A percentile compares a stretch with the other conserved stretches of the same genome.
phyloP scores from a whole-genome alignment of 2,113 vertebrate species.

The Mustela lutreola region DNA sequence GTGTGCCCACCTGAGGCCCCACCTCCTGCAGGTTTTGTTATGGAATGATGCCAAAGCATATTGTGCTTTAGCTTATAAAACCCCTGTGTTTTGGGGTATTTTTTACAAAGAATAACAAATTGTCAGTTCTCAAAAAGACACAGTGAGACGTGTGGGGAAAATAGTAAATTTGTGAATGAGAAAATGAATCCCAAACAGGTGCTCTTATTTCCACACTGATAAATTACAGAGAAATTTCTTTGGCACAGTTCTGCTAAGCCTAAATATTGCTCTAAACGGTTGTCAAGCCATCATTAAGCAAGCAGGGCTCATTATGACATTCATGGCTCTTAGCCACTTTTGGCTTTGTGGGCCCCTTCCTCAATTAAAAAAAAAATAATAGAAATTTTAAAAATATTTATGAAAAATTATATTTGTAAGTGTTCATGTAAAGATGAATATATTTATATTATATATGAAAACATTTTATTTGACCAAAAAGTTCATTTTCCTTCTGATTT shows the following conservation, averaged over 20 bases:
- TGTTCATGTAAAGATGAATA: background rate
- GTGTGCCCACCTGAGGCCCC: background rate
- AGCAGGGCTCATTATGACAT: too few species aligned
- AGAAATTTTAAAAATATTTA: background rate
- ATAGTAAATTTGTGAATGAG: slow-evolving; percentile 29
- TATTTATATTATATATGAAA: background rate
- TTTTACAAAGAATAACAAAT: background rate
- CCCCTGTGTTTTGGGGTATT: background rate
- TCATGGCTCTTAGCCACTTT: background rate
- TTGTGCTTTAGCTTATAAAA: background rate
- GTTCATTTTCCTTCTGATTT: background rate
- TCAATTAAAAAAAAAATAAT: background rate
- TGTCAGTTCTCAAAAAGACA: slow-evolving; percentile 10
- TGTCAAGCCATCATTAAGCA: background rate
- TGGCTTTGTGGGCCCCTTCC: background rate
- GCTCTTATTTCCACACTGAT: background rate
- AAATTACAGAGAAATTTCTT: background rate
- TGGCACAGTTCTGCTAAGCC: background rate
- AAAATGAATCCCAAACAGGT: slow-evolving; percentile 30
- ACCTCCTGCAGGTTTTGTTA: background rate
- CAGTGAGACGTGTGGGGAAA: background rate
- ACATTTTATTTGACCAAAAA: background rate
- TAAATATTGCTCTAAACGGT: background rate
- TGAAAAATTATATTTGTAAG: background rate
- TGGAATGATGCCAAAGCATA: background rate